phyloP scores from a whole-genome alignment of 2,888 invertebrate species.

The Euplexia lucipara region DNA sequence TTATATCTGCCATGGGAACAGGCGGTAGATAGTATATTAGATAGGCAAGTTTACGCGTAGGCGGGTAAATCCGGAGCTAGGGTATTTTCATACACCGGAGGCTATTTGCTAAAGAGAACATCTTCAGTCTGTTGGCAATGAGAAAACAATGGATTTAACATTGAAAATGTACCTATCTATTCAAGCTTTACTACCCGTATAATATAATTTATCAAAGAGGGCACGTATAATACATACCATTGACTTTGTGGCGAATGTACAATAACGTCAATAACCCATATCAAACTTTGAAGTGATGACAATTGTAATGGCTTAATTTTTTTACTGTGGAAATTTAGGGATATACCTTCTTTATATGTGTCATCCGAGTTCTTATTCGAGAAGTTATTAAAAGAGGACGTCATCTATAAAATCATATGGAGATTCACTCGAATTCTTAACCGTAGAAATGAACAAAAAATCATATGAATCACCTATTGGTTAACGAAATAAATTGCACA shows the following conservation, averaged over 20 bases:
- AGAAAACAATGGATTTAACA: slow-evolving; percentile 54
- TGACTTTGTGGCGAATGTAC: no score
- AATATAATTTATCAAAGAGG: slow-evolving; percentile 34
- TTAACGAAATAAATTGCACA: slow-evolving; percentile 59
- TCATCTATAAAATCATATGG: slow-evolving; percentile 26
- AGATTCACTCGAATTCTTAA: slow-evolving; percentile 38
- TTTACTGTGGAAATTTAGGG: neutral
- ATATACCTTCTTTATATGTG: neutral
- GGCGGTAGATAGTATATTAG: slow-evolving; percentile 69
- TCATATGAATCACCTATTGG: slow-evolving; percentile 63
- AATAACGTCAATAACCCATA: no score
- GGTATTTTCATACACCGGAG: slow-evolving; percentile 74
- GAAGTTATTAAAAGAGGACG: slow-evolving; percentile 4
- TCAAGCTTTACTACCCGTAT: slow-evolving; percentile 28
- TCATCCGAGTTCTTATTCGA: slow-evolving; percentile 5
- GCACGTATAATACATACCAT: slow-evolving; percentile 13
- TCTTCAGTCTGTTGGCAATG: slow-evolving; percentile 59
- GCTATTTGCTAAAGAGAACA: slow-evolving; percentile 64
- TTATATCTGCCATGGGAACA: slow-evolving; percentile 72
- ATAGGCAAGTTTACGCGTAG: slow-evolving; percentile 72
- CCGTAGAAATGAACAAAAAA: slow-evolving; percentile 40
- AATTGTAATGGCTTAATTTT: slow-evolving; percentile 1
- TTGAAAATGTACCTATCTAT: slow-evolving; percentile 40
- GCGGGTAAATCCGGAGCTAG: slow-evolving; percentile 76
- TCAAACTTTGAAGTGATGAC: neutral